Evolutionary conservation across 1,140 invertebrate species (phyloP).

Genomic region (Mactra quadrangularis): DNA sequence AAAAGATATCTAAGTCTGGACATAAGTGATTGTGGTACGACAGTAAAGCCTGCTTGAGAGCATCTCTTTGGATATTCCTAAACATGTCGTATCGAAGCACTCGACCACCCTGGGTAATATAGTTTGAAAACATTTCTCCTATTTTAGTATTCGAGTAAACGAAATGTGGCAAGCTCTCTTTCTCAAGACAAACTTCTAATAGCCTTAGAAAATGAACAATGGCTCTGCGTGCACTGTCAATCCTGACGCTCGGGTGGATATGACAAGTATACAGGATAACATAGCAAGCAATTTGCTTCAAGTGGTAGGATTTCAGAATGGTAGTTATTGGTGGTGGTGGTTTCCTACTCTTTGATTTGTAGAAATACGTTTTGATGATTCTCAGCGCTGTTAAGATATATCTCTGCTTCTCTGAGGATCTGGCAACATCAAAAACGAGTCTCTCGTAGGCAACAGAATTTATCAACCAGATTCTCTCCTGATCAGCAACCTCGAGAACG

Average conservation of each 20-base stretch:
- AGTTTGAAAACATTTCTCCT: too few species aligned
- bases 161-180: conserved; percentile 37
- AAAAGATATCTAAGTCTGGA: too few species aligned
- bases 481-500: conserved; percentile 3
- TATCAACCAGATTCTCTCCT: not conserved
- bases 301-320: not conserved
- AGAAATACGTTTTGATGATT: not conserved
- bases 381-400: not conserved
- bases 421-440: not conserved
- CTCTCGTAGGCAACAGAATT: conserved; percentile 14
- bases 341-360: too few species aligned
- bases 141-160: not conserved
- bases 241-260: not conserved
- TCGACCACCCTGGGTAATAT: too few species aligned
- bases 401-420: too few species aligned
- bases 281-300: conserved; percentile 7
- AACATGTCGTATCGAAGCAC: too few species aligned
- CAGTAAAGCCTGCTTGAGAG: too few species aligned
- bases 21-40: too few species aligned
- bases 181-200: not conserved
- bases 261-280: conserved; percentile 19
- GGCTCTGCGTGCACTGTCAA: conserved; percentile 2
- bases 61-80: too few species aligned
- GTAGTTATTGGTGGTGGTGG: too few species aligned
- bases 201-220: conserved; percentile 1